phyloP scores from a whole-genome alignment of 1,140 invertebrate genomes.

The Drosophila rhopaloa region DNA sequence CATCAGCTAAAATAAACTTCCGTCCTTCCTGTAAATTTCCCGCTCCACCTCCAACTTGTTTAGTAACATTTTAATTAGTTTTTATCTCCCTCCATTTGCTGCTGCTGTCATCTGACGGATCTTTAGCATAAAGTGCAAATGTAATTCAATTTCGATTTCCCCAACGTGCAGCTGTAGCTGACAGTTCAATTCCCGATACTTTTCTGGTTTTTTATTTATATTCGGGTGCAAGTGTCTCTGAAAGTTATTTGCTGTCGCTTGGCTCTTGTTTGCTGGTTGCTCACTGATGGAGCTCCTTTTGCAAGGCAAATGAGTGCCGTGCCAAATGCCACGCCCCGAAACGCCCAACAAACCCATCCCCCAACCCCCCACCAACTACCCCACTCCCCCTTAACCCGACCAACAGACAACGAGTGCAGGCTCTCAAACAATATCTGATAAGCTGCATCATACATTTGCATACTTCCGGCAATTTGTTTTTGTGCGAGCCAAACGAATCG shows the following conservation, averaged over 20 bases:
- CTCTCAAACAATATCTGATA: constrained; percentile 82
- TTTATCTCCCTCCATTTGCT: constrained; percentile 45
- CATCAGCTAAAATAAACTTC: neutral
- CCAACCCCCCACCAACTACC: neutral
- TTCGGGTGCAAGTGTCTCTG: constrained; percentile 55
- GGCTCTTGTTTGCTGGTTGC: constrained; percentile 61
- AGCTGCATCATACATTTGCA: constrained; percentile 81
- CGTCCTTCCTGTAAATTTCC: neutral
- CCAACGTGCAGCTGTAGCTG: constrained; percentile 54
- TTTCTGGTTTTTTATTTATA: constrained; percentile 4
- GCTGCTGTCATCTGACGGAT: constrained; percentile 49
- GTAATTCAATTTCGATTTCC: constrained; percentile 74
- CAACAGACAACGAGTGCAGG: constrained; percentile 25
- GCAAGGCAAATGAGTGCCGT: constrained; percentile 73
- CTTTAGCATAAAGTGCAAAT: constrained; percentile 76
- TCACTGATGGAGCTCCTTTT: constrained; percentile 52
- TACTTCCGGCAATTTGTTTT: constrained; percentile 82
- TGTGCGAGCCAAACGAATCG: constrained; percentile 79
- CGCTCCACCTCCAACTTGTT: neutral
- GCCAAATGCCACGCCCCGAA: constrained; percentile 43
- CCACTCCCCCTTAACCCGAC: neutral
- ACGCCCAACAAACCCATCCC: neutral
- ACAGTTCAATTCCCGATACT: constrained; percentile 73
- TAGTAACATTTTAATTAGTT: constrained; percentile 67
- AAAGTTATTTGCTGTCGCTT: constrained; percentile 70